Evolutionary conservation across 2,113 vertebrate species (phyloP), one percentile per base, ranked within the genome.

Genomic region (Macquaria ambigua): DNA sequence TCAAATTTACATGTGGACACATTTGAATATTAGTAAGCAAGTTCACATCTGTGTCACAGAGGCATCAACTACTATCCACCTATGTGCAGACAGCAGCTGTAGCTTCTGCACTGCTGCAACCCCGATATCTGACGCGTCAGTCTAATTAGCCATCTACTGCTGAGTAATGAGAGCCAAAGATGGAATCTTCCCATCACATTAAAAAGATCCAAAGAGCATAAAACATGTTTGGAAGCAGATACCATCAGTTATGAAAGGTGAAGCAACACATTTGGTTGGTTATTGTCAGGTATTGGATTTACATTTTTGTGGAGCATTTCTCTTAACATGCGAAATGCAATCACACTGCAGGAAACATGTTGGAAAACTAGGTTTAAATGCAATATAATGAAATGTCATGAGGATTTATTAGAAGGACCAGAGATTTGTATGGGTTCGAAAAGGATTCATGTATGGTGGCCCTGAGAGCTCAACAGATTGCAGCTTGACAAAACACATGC

Each of bases 71-170:
- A 23, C 18, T n/a, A 23, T 41, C n/a, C 34, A 48, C 25, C 8
- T 9, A 48, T 79, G 66, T 43, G 59, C 48, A 64, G 48, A 43
- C n/a, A 16, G 37, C 69, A 43, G 75, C 48, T 31, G 37, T 59
- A 43, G 75, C 48, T 31, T 41, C 34, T 39, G 7, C 39, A 16
- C 7, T n/a, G 14, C 7, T 21, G 31, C 70, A 39, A 41, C 46
- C 46, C 34, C 34, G 4, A 34, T 34, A 34, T 63, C 56, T 58
- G n/a, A 55, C 23, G 20, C 23, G 52, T 55, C 7, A 56, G 5
- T 28, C n/a, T 25, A 14, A 28, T 58, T 21, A 56, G n/a, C n/a
- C n/a, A 25, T 25, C 11, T 28, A 6, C n/a, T 58, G n/a, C 56
- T 12, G 3, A 5, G 14, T 25, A 25, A 5, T 58, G n/a, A 25